Conservation (phyloP, 2,888 invertebrate genomes). For the Drosophila nigricruria region DNA sequence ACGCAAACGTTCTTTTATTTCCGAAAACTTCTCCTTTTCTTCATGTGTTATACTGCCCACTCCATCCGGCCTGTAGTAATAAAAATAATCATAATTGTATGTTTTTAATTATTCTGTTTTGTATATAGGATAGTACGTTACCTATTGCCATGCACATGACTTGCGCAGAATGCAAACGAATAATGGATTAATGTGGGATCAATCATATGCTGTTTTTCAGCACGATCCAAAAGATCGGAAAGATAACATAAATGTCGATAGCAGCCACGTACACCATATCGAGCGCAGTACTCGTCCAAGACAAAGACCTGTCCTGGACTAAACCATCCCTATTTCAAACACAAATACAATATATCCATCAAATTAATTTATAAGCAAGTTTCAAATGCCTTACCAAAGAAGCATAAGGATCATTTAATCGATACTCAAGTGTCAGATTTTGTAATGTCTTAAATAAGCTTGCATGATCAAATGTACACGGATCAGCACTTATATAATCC, state of each 20-base stretch:
- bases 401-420: slow-evolving; percentile 98
- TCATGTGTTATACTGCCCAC: slow-evolving; percentile 99
- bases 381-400: slow-evolving; percentile 90
- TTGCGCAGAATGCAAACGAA: slow-evolving; percentile 99
- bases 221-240: slow-evolving; percentile 96
- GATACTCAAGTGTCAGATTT: slow-evolving; percentile 96
- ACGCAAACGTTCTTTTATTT: slow-evolving; percentile 97
- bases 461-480: slow-evolving; percentile 98
- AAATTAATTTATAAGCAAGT: not conserved
- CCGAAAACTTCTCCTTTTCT: slow-evolving; percentile 98
- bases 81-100: not conserved
- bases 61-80: slow-evolving; percentile 94
- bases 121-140: slow-evolving; percentile 83
- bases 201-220: slow-evolving; percentile 97
- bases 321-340: slow-evolving; percentile 95
- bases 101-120: not conserved
- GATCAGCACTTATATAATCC: slow-evolving; percentile 99
- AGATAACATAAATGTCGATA: slow-evolving; percentile 98
- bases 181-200: slow-evolving; percentile 99
- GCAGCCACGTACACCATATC: slow-evolving; percentile 98
- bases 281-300: slow-evolving; percentile 98
- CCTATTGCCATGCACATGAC: slow-evolving; percentile 99
- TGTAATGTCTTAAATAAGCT: slow-evolving; percentile 96
- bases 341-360: not conserved
- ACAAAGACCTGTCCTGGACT: slow-evolving; percentile 99